A percentile compares a stretch with the other conserved stretches of the same genome.
Evolutionary conservation across 53 echinoderm and acorn worm genomes (phyloP).

Genomic region (Pentamera pediparva): DNA sequence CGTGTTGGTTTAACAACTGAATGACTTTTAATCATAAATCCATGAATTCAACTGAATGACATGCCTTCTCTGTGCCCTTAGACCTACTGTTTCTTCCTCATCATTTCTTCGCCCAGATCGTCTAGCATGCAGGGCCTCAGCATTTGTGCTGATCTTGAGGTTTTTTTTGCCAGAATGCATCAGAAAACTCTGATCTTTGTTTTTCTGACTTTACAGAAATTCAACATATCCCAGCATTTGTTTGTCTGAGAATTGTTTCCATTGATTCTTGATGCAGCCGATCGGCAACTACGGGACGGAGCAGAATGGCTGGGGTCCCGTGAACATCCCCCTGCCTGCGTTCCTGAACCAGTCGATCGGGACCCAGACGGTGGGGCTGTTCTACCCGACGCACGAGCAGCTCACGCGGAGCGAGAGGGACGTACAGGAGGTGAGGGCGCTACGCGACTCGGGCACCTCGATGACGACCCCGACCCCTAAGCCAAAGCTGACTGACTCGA

Average conservation of each 20-base stretch:
- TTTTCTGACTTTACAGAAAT: too few relatives aligned
- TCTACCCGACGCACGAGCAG: constrained; percentile 98
- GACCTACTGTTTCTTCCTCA: background rate
- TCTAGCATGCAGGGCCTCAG: too few relatives aligned
- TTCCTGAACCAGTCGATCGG: constrained; percentile 80
- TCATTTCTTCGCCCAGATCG: too few relatives aligned
- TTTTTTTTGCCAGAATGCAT: too few relatives aligned
- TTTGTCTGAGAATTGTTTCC: background rate
- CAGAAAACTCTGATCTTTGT: too few relatives aligned
- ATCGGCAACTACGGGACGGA: constrained; percentile 48
- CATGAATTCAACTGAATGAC: too few relatives aligned
- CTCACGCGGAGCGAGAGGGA: constrained; percentile 56
- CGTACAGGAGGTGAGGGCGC: constrained; percentile 63
- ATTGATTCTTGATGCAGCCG: too few relatives aligned
- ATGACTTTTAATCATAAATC: too few relatives aligned
- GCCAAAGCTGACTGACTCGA: constrained; percentile 66
- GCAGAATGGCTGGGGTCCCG: constrained; percentile 64
- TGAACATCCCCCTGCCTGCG: constrained; percentile 80
- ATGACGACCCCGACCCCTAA: constrained; percentile 33
- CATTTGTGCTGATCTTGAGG: too few relatives aligned
- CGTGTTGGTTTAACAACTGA: too few relatives aligned
- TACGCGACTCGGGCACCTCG: constrained; percentile 36
- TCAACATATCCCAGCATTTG: background rate
- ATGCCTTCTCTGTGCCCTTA: background rate
- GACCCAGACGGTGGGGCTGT: constrained; percentile 95